Base-by-base conservation (phyloP, 2,888 invertebrate species). In the Bruchidius siliquastri region DNA sequence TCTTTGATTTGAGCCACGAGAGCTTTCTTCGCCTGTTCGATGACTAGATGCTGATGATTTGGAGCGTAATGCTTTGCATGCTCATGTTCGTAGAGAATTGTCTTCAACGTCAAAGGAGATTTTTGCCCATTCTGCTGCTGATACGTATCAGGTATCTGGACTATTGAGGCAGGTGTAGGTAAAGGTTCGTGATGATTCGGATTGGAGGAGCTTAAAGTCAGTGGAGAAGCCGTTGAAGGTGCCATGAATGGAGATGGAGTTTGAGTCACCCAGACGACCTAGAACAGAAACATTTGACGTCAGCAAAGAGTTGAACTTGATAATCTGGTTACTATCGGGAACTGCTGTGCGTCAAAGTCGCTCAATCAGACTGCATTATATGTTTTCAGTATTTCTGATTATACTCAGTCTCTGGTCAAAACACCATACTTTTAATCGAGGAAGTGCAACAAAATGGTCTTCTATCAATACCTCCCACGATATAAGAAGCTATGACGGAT, bases 21-120 rank as follows among this genome's bases (percentile, higher is more conserved):
- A 18, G 72, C 72, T 66, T 72, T 73, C 68, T 77, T 75, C 2
- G 77, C 76, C 70, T 79, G 77, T 32, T 72, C 18, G 13, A 74
- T 75, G 20, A 73, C 74, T 71, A 77, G 76, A 66, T 79, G 76
- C 22, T 76, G 72, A 71, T 79, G 79, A 32, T 73, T 77, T 4
- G 80, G 80, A 2, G 79, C 78, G 73, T 80, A 79, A 68, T 75
- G 72, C 22, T 77, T 74, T 3, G 74, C 49, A 20, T 75, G 49
- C 49, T 72, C 21, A 49, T 18, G 6, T 13, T 4, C 49, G 18
- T 49, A 49, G 18, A 49, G 49, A 1, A 49, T 69, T 4, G n/a
- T 49, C 66, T 70, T 73, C 21, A 68, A 21, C 0, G 30, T 0
- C 20, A 69, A 4, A 26, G 30, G 18, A 20, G 69, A 3, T 21